phyloP scores from a whole-genome alignment of 2,113 vertebrate genomes.

The Xiphophorus maculatus region DNA sequence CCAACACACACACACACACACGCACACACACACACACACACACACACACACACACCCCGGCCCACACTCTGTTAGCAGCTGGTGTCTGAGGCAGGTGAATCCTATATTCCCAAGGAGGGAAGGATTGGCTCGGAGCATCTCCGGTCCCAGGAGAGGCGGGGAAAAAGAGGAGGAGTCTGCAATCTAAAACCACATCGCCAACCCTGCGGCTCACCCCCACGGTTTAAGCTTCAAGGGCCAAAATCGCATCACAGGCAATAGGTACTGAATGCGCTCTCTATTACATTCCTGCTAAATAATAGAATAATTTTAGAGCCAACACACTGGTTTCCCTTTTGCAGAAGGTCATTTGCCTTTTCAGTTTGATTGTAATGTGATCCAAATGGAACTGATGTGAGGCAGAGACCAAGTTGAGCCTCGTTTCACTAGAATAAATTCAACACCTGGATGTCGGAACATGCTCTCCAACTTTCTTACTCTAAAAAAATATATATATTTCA shows the following conservation, averaged over 20 bases:
- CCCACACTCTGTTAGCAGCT: slow-evolving; percentile 66
- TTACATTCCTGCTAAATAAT: neutral
- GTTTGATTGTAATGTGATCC: neutral
- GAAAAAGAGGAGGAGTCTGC: neutral
- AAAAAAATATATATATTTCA: neutral
- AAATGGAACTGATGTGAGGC: neutral
- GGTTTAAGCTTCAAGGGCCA: neutral
- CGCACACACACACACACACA: slow-evolving; percentile 37
- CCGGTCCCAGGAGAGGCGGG: slow-evolving; percentile 34
- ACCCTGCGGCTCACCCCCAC: too few species aligned
- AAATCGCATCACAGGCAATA: neutral
- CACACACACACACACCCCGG: slow-evolving; percentile 36
- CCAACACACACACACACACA: slow-evolving; percentile 36
- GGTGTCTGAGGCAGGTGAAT: slow-evolving; percentile 77
- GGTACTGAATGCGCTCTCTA: neutral
- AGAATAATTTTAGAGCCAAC: neutral
- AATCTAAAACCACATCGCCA: neutral
- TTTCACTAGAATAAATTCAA: neutral
- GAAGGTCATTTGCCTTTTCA: neutral
- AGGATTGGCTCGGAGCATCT: slow-evolving; percentile 64
- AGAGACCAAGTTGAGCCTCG: neutral
- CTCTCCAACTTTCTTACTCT: neutral
- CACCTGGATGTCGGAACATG: neutral
- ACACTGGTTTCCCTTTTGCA: neutral
- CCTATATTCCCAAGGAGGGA: slow-evolving; percentile 74